Base-by-base conservation (phyloP, 2,888 invertebrate species). In the Heliothis peltigera region DNA sequence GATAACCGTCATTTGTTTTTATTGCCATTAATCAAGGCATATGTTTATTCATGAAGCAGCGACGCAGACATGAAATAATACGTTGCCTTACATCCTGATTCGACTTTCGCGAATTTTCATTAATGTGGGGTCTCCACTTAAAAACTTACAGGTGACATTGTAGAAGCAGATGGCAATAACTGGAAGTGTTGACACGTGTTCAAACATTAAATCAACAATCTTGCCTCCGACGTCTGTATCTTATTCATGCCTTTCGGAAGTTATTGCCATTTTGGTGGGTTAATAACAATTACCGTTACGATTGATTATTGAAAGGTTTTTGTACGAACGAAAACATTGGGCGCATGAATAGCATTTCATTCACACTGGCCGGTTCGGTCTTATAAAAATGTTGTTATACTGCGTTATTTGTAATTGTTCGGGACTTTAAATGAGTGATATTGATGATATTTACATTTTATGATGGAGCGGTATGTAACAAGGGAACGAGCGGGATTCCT, bases 381-480 rank as follows among this genome's bases (percentile, higher is more conserved):
- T 62, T 63, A 64, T 77, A 79, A 85, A 87, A 87, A 81, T 83
- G 81, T 75, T 79, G 79, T 83, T 83, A 82, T 77, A 70, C 71
- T 64, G 39, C 54, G 62, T 69, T 63, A 74, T 78, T 68, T 85
- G 84, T 89, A 86, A 92, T 91, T 89, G 89, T 89, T 87, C 81
- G 68, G 70, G 86, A 84, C 80, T 88, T 89, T 89, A 87, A 88
- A 89, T 83, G 86, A 87, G 87, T 86, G 83, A 91, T 90, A 89
- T 87, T 84, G 80, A 74, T 75, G 70, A 70, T 83, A 89, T 93
- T 93, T 89, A 88, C 92, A 94, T 93, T 94, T 92, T 93, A 94
- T 91, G 90, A 89, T 87, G 89, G 89, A 75, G 79, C 80, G 91
- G 92, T 88, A 93, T 93, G 91, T 87, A 85, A 83, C 84, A 80